These are phyloP conservation scores for Edolisoma coerulescens DNA, from an alignment of 2,113 vertebrate species.

Conservation along the genomic window DNA sequence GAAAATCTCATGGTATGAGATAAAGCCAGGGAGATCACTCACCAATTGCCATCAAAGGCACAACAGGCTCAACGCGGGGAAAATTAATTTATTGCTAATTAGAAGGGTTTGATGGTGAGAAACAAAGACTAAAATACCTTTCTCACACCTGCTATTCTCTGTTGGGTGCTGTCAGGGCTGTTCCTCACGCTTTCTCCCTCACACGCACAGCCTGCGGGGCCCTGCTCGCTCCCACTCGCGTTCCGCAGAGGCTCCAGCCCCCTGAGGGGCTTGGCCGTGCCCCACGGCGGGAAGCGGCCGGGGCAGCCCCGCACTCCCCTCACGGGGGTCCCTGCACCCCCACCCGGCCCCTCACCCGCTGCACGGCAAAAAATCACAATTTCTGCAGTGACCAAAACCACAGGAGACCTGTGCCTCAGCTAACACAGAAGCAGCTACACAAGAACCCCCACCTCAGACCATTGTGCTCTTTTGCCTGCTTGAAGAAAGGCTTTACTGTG, in stretches of 20 bases:
- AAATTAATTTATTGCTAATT: not conserved
- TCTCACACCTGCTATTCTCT: not conserved
- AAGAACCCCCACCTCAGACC: not conserved
- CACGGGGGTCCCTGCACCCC: not conserved
- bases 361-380: rapidly evolving
- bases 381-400: not conserved
- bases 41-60: not conserved
- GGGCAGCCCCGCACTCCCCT: rapidly evolving
- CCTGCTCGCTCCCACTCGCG: rapidly evolving
- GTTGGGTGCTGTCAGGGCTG: not conserved
- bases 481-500: not conserved
- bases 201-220: rapidly evolving
- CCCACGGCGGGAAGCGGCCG: rapidly evolving
- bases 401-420: too few relatives aligned
- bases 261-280: rapidly evolving
- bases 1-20: not conserved
- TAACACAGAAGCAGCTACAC: not conserved
- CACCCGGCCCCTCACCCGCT: rapidly evolving
- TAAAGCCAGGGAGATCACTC: not conserved
- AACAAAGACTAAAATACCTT: not conserved
- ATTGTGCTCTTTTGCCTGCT: not conserved
- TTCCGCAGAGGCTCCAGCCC: not conserved
- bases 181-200: not conserved
- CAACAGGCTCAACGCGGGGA: not conserved
- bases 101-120: not conserved